Conservation (phyloP, 2,797 vertebrate species). For the Percopsis omiscomaycus region DNA sequence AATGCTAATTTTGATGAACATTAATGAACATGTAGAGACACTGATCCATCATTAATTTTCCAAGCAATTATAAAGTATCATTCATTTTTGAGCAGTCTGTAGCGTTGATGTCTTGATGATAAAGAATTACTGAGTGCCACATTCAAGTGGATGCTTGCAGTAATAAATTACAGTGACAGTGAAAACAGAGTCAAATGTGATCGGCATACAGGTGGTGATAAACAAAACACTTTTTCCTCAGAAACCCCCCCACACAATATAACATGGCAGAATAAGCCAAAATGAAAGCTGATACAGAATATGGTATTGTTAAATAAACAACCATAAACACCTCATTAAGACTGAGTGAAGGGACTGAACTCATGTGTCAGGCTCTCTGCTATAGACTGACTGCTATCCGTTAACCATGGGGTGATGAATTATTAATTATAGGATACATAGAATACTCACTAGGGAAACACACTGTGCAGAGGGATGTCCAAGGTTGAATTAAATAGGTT, state of each 20-base stretch:
- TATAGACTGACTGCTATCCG: slow-evolving; percentile 65
- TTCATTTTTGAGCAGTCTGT: neutral
- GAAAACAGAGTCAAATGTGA: neutral
- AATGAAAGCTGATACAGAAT: slow-evolving; percentile 16
- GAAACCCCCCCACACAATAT: neutral
- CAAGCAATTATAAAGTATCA: neutral
- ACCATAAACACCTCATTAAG: slow-evolving; percentile 59
- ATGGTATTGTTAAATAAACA: slow-evolving; percentile 52
- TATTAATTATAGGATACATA: slow-evolving; percentile 79
- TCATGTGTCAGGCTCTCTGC: slow-evolving; percentile 58
- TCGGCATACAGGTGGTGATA: neutral
- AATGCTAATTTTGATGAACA: too few relatives aligned
- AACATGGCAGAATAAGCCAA: neutral
- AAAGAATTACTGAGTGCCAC: slow-evolving; percentile 24
- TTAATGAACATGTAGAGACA: too few relatives aligned
- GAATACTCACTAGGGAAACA: slow-evolving; percentile 67
- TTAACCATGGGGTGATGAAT: slow-evolving; percentile 72
- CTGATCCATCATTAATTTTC: neutral
- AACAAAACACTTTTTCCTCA: neutral
- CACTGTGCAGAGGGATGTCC: slow-evolving; percentile 65
- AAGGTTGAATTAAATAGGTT: slow-evolving; percentile 80
- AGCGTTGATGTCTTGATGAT: slow-evolving; percentile 24
- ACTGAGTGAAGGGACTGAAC: slow-evolving; percentile 53
- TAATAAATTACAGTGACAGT: neutral
- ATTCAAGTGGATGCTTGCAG: slow-evolving; percentile 19